These are phyloP conservation scores for Cromileptes altivelis DNA, from an alignment of 2,113 vertebrate species.

Conservation along the genomic window DNA sequence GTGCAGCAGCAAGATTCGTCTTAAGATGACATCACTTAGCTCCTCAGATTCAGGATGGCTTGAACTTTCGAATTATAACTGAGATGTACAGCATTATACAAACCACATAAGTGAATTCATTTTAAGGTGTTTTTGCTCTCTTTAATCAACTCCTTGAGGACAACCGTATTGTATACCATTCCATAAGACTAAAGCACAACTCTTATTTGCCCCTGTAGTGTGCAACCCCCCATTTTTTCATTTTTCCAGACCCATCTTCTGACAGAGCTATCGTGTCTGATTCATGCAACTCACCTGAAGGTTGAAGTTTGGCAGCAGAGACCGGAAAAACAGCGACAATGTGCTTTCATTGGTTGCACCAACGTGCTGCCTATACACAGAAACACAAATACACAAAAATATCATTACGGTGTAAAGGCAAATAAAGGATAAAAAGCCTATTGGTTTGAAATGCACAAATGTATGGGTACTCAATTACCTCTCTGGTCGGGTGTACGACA, in stretches of 20 bases:
- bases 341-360: conserved; percentile 90
- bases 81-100: neutral
- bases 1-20: neutral
- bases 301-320: conserved; percentile 94
- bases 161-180: neutral
- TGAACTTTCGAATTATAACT: conserved; percentile 1
- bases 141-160: neutral
- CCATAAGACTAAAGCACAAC: neutral
- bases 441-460: neutral
- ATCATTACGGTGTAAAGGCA: neutral
- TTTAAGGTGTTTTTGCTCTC: neutral
- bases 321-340: conserved; percentile 96
- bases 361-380: conserved; percentile 68
- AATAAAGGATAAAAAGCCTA: neutral
- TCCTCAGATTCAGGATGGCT: neutral
- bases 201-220: neutral
- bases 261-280: neutral
- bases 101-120: neutral
- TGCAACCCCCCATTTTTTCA: neutral
- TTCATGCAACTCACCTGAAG: conserved; percentile 87
- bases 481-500: conserved; percentile 92
- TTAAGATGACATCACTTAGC: conserved; percentile 10
- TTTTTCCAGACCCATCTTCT: neutral
- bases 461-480: conserved; percentile 83
- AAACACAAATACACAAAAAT: conserved; percentile 1